Conservation (phyloP, 1,140 invertebrate genomes). For the Vanessa tameamea region DNA sequence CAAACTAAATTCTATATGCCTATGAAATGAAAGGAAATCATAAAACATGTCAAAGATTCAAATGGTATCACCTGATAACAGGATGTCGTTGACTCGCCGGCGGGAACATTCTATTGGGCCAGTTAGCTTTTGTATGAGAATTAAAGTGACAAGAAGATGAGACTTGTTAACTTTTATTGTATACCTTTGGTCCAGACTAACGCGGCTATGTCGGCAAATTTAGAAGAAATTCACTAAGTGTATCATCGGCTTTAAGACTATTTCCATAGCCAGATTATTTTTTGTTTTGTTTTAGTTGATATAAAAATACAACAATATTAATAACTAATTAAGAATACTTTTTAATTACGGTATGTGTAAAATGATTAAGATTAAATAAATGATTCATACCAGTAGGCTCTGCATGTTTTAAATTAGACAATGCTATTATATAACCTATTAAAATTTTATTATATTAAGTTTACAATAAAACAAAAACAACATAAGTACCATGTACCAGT, state of each 20-base stretch:
- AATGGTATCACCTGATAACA: conserved; percentile 61
- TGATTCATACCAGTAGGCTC: too few species aligned
- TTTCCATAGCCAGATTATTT: too few species aligned
- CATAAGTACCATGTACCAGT: too few species aligned
- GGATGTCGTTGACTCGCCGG: conserved; percentile 53
- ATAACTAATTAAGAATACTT: too few species aligned
- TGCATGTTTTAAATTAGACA: too few species aligned
- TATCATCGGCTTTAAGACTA: not conserved
- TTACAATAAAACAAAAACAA: too few species aligned
- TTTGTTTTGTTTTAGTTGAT: too few species aligned
- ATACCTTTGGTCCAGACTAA: conserved; percentile 22
- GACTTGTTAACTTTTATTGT: conserved; percentile 32
- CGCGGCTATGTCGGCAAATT: not conserved
- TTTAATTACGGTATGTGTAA: too few species aligned
- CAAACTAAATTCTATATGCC: not conserved
- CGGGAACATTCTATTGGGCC: conserved; percentile 55
- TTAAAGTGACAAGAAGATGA: conserved; percentile 66
- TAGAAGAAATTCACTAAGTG: not conserved
- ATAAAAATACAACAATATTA: too few species aligned
- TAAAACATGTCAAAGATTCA: conserved; percentile 59
- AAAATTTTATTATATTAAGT: too few species aligned
- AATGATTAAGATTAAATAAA: too few species aligned
- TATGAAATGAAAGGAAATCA: conserved; percentile 53
- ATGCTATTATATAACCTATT: too few species aligned
- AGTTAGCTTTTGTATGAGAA: conserved; percentile 61